Base-by-base conservation (phyloP, 2,797 vertebrate genomes). In the Schizothorax lantsangensis region DNA sequence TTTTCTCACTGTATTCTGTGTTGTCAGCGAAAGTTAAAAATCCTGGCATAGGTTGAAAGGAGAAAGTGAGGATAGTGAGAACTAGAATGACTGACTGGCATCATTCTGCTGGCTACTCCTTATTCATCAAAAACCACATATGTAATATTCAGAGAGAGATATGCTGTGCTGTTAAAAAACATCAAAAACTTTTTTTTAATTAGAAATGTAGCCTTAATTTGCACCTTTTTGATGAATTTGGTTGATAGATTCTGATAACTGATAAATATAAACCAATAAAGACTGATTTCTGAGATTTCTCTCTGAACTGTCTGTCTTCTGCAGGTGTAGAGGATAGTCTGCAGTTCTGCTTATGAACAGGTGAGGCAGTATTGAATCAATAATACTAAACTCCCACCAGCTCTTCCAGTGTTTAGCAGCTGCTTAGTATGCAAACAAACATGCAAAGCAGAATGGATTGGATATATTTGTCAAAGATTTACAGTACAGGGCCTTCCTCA, bases 321-420 rank as follows among this genome's bases (percentile, higher is more conserved):
- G n/a, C 62, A 81, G 26, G 4, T 69, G 33, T 82, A 57, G 59
- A 36, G 15, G 49, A 26, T n/a, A 59, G 17, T 69, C 36, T 88
- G 87, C 59, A 89, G 52, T 88, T 88, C 84, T n/a, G n/a, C 45
- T 52, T 26, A 26, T 79, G 26, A 45, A 82, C 86, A 88, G 49
- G 0, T 7, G 83, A 78, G 73, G 87, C 88, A 89, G 85, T 66
- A 69, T 84, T 87, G 72, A 86, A 81, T 87, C 64, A 86, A 23
- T 84, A 84, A 89, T 81, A 52, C 5, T 19, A 57, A 78, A 78
- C 38, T 71, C 5, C 33, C 72, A 38, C 52, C 52, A 77, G 47
- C 79, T 54, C 43, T 15, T 52, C 43, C 11, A 47, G 23, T 54
- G 40, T 59, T 81, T n/a, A 43, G 21, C 73, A 66, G 66, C 33